A percentile compares a stretch with the other conserved stretches of the same genome.
Conservation (phyloP, 1,140 invertebrate species). For the Phymastichus coffea region DNA sequence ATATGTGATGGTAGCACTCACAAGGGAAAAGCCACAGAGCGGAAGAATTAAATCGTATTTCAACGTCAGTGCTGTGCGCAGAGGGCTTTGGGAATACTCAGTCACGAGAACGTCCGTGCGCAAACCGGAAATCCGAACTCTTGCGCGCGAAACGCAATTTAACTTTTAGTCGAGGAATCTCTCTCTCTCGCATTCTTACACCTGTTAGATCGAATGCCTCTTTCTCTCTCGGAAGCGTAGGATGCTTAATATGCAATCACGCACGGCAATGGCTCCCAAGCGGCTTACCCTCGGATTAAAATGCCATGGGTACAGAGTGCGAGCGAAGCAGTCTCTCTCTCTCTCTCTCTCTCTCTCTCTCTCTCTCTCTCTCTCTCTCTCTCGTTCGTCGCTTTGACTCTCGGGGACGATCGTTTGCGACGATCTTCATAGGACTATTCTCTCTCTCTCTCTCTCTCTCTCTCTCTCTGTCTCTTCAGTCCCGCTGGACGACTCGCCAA, state of each 20-base stretch:
- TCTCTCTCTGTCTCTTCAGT: background rate
- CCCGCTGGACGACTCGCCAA: too few species aligned
- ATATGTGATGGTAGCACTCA: background rate
- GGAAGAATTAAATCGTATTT: constrained; percentile 52
- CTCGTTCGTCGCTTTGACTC: too few species aligned
- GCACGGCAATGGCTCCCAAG: constrained; percentile 36
- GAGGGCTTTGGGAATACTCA: constrained; percentile 46
- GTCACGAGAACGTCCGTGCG: constrained; percentile 43
- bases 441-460: background rate
- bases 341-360: too few species aligned
- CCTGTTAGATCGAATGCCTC: constrained; percentile 25
- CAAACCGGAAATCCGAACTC: constrained; percentile 47
- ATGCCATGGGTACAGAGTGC: too few species aligned
- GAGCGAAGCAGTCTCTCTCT: too few species aligned
- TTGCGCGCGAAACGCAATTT: constrained; percentile 45
- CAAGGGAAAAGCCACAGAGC: constrained; percentile 16
- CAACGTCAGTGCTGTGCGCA: constrained; percentile 41
- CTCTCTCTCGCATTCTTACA: constrained; percentile 13
- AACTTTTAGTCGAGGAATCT: constrained; percentile 45
- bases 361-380: too few species aligned
- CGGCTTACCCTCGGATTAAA: constrained; percentile 18
- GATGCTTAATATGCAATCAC: constrained; percentile 46
- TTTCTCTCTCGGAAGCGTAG: constrained; percentile 5
- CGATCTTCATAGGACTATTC: background rate
- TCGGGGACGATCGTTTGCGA: constrained; percentile 4